Evolutionary conservation across 2,113 vertebrate genomes (phyloP).

Genomic region (Montifringilla adamsi): DNA sequence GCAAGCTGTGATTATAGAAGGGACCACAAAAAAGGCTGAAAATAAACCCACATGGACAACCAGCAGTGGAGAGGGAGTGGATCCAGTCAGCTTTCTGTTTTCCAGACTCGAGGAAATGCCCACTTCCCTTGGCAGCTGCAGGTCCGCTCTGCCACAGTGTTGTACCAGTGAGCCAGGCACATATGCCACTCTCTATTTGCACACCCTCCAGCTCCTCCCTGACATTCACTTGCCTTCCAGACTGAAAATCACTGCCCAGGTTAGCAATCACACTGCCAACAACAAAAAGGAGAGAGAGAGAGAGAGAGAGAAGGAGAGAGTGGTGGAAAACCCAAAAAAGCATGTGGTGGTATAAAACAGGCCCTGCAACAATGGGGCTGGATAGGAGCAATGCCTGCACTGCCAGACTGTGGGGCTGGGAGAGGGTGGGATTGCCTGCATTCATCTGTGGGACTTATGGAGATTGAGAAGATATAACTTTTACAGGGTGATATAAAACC

Average conservation of each 20-base stretch:
- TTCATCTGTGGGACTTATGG: rapidly evolving
- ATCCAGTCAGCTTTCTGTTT: neutral
- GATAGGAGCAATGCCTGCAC: neutral
- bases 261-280: neutral
- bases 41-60: neutral
- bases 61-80: neutral
- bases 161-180: neutral
- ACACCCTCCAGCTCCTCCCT: neutral
- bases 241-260: neutral
- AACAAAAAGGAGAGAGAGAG: neutral
- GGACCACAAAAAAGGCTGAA: neutral
- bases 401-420: neutral
- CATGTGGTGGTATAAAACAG: neutral
- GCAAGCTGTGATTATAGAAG: neutral
- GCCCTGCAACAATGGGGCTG: neutral
- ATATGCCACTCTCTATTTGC: rapidly evolving
- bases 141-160: rapidly evolving
- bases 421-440: rapidly evolving
- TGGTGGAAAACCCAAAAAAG: too few relatives aligned
- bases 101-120: neutral
- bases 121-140: neutral
- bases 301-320: too few relatives aligned
- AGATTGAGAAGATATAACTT: neutral
- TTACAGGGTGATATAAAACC: neutral
- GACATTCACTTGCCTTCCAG: neutral